These are phyloP conservation scores for Erpornis zantholeuca DNA, from an alignment of 2,113 vertebrate species.

Conservation along the genomic window DNA sequence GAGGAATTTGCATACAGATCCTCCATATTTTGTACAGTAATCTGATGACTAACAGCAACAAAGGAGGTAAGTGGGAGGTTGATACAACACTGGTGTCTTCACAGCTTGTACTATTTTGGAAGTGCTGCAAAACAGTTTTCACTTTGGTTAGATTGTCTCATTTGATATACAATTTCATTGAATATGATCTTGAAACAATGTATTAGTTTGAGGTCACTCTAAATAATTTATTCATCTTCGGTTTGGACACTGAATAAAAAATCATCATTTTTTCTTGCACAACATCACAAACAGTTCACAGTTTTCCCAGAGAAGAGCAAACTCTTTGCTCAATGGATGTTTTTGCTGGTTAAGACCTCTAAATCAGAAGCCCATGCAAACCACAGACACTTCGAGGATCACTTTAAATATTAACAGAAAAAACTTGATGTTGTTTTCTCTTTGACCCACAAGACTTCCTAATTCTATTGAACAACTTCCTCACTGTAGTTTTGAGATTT, in stretches of 20 bases:
- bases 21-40: neutral
- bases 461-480: neutral
- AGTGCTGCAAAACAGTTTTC: neutral
- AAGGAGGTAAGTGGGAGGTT: accelerated
- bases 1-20: neutral
- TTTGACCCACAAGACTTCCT: neutral
- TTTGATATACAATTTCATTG: neutral
- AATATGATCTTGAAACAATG: neutral
- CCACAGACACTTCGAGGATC: neutral
- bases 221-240: neutral
- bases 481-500: neutral
- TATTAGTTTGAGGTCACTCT: neutral
- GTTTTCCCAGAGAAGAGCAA: neutral
- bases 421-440: neutral
- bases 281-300: neutral
- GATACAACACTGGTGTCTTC: neutral
- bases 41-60: neutral
- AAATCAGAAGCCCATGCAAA: neutral
- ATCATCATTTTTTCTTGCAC: neutral
- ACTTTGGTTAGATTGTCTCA: neutral
- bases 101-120: neutral
- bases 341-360: neutral
- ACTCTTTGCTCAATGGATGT: neutral
- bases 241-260: neutral
- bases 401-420: neutral